Evolutionary conservation across 2,888 invertebrate species (phyloP).

Genomic region (Epinotia bilunana): DNA sequence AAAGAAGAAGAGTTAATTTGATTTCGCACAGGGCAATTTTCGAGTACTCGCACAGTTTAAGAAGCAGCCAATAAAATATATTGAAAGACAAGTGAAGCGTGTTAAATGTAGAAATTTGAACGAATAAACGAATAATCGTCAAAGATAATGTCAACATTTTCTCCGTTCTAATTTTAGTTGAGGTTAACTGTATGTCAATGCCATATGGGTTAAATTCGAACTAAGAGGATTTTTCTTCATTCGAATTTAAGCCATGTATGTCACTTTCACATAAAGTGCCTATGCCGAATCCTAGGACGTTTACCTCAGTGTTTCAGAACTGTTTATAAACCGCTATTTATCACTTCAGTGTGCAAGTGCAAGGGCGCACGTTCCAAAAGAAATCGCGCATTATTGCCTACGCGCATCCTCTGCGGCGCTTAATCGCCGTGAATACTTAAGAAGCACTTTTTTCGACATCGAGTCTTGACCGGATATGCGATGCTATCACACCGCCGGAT

Average conservation of each 20-base stretch:
- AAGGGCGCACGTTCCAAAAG: not conserved
- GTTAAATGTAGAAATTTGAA: not conserved
- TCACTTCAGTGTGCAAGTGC: not conserved
- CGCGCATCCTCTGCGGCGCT: constrained; percentile 52
- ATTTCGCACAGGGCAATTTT: not conserved
- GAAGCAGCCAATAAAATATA: not conserved
- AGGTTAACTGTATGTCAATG: too few relatives aligned
- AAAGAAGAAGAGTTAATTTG: too few relatives aligned
- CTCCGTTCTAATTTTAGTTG: not conserved
- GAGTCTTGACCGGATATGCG: constrained; percentile 77
- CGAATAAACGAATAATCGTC: not conserved
- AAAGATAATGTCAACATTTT: constrained; percentile 15
- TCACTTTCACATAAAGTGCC: too few relatives aligned
- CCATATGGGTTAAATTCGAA: too few relatives aligned
- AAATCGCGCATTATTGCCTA: constrained; percentile 27
- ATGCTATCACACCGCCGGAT: constrained; percentile 74
- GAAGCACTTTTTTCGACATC: constrained; percentile 71
- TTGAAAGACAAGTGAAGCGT: not conserved
- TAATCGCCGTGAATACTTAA: constrained; percentile 66
- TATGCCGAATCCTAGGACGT: too few relatives aligned
- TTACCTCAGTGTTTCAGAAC: not conserved
- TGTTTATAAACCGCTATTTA: constrained; percentile 8
- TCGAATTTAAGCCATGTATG: too few relatives aligned
- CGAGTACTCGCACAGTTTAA: not conserved
- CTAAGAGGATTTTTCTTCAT: too few relatives aligned